A percentile compares a stretch with the other conserved stretches of the same genome.
Conservation (phyloP, 2,888 invertebrate species). For the Germaria angustata region DNA sequence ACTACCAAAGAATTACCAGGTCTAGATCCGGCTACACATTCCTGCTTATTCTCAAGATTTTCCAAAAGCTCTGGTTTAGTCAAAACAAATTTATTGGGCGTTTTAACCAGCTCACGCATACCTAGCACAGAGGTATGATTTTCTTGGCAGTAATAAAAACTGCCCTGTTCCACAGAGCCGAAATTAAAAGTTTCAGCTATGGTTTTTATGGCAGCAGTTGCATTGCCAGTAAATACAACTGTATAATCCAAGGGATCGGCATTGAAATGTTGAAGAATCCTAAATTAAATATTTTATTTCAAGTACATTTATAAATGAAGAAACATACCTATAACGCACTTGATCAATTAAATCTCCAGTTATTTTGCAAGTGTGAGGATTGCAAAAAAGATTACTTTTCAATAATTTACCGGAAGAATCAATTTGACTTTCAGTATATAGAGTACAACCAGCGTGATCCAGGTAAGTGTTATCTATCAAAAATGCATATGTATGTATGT, state of each 20-base stretch:
- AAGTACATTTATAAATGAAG: background rate
- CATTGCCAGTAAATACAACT: constrained; percentile 95
- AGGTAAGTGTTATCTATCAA: constrained; percentile 86
- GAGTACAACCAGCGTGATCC: constrained; percentile 93
- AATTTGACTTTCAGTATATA: constrained; percentile 90
- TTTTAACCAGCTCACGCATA: constrained; percentile 89
- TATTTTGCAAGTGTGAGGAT: constrained; percentile 93
- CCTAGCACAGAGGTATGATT: constrained; percentile 98
- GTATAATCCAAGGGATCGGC: constrained; percentile 89
- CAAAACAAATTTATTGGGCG: constrained; percentile 82
- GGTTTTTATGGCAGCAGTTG: constrained; percentile 92
- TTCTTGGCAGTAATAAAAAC: constrained; percentile 90
- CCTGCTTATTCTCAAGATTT: constrained; percentile 69
- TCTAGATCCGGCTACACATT: background rate
- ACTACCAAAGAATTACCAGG: constrained; percentile 85
- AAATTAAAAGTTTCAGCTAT: constrained; percentile 91
- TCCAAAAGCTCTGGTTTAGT: constrained; percentile 82
- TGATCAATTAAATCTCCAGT: constrained; percentile 93
- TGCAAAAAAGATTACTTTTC: constrained; percentile 88
- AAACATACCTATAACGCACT: constrained; percentile 85
- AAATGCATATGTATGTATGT: background rate
- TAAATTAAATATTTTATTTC: constrained; percentile 72
- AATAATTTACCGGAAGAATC: constrained; percentile 84
- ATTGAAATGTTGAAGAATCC: constrained; percentile 92
- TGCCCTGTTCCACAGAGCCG: constrained; percentile 82